Percentiles rank a stretch among this genome's conserved stretches.
These are phyloP conservation scores for Orthosia cruda DNA, from an alignment of 2,888 invertebrate species.

Conservation along the genomic window DNA sequence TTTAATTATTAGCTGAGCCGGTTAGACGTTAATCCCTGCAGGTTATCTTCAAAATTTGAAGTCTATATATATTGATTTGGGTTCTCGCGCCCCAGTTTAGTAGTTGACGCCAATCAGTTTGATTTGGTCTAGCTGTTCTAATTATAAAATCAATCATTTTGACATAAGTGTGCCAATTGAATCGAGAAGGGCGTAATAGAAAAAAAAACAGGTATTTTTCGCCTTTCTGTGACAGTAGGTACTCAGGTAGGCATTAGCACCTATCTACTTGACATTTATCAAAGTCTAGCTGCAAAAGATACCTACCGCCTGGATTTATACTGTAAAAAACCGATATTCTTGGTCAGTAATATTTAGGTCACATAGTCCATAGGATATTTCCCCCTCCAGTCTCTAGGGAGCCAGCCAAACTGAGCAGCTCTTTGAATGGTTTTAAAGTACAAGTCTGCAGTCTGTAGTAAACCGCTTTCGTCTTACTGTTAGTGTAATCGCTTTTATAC, in stretches of 20 bases:
- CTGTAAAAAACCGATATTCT: neutral
- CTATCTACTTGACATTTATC: too few relatives aligned
- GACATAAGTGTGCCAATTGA: too few relatives aligned
- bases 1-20: neutral
- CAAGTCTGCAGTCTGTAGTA: slow-evolving; percentile 20
- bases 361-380: slow-evolving; percentile 10
- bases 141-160: slow-evolving; percentile 1
- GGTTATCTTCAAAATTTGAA: slow-evolving; percentile 37
- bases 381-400: slow-evolving; percentile 8
- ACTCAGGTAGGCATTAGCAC: too few relatives aligned
- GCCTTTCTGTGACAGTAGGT: neutral
- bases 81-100: slow-evolving; percentile 31
- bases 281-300: too few relatives aligned
- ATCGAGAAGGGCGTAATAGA: too few relatives aligned
- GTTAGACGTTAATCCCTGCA: slow-evolving; percentile 23
- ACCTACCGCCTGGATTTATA: too few relatives aligned
- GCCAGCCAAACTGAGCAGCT: slow-evolving; percentile 8
- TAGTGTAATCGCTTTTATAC: slow-evolving; percentile 58
- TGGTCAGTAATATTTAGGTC: neutral
- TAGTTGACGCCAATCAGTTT: slow-evolving; percentile 22
- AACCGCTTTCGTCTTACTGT: slow-evolving; percentile 48
- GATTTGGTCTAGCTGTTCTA: slow-evolving; percentile 6
- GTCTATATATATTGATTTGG: slow-evolving; percentile 39
- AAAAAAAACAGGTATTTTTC: neutral
- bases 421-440: slow-evolving; percentile 29